Evolutionary conservation across 2,113 vertebrate species (phyloP).

Genomic region (Phainopepla nitens): DNA sequence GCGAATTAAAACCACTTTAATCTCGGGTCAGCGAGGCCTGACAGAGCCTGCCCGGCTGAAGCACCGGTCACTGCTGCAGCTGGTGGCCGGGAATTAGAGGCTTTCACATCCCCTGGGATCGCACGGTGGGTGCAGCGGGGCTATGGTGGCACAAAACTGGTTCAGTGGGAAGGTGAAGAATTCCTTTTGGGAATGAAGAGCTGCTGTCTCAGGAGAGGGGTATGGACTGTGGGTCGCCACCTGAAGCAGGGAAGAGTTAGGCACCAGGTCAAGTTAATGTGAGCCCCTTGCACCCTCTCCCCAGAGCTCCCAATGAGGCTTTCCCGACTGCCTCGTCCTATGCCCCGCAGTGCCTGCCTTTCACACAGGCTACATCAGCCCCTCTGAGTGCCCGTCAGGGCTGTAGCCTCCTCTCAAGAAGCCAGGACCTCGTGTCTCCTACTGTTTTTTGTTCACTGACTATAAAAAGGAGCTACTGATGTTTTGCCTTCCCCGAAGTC

Average conservation of each 20-base stretch:
- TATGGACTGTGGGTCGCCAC: background rate
- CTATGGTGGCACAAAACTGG: accelerated
- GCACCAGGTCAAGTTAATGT: no score
- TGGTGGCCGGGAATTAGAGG: accelerated
- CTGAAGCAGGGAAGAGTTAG: background rate
- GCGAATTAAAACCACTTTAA: background rate
- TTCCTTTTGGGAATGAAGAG: background rate
- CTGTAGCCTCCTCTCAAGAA: background rate
- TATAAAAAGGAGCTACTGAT: background rate
- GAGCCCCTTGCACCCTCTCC: no score
- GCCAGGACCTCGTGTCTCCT: background rate
- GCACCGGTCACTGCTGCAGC: background rate
- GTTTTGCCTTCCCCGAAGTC: background rate
- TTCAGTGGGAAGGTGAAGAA: background rate
- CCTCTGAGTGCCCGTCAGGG: accelerated
- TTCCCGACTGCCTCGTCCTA: accelerated
- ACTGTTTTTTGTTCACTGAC: background rate
- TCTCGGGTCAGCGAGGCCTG: accelerated
- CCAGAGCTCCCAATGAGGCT: accelerated
- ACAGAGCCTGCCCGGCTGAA: accelerated
- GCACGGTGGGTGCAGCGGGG: accelerated
- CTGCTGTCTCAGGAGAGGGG: background rate
- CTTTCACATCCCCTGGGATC: background rate
- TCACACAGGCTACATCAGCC: accelerated
- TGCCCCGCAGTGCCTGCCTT: accelerated